Evolutionary conservation across 2,888 invertebrate genomes (phyloP).

Genomic region (Eupithecia subumbrata): DNA sequence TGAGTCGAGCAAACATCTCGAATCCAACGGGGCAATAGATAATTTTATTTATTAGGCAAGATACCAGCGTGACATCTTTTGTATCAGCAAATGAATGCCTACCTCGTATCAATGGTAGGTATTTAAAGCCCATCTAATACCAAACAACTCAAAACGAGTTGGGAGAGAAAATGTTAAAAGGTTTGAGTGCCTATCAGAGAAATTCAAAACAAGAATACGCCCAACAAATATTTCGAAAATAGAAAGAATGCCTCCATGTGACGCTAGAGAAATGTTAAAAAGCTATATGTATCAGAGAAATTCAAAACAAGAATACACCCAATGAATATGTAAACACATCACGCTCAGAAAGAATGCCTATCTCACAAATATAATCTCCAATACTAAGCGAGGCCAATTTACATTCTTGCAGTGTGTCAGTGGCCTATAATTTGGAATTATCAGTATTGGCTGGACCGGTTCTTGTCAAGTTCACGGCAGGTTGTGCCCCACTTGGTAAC

Average conservation of each 20-base stretch:
- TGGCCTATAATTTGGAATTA: slow-evolving; percentile 59
- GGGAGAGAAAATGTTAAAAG: background rate
- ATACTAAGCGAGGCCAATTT: slow-evolving; percentile 40
- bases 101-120: no score
- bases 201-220: slow-evolving; percentile 1
- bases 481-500: slow-evolving; percentile 74
- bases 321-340: background rate
- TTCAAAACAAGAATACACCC: background rate
- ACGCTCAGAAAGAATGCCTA: slow-evolving; percentile 28
- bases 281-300: background rate
- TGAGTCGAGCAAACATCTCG: no score
- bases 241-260: background rate
- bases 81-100: no score
- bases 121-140: background rate
- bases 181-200: background rate
- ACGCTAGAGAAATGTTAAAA: background rate
- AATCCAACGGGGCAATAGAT: no score
- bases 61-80: background rate
- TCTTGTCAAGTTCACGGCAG: slow-evolving; percentile 68
- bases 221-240: background rate
- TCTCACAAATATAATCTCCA: slow-evolving; percentile 30
- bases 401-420: slow-evolving; percentile 45
- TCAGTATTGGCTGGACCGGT: slow-evolving; percentile 60
- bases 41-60: background rate
- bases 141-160: background rate